Base-by-base conservation (phyloP, 2,888 invertebrate species). In the Drosophila suboccidentalis region DNA sequence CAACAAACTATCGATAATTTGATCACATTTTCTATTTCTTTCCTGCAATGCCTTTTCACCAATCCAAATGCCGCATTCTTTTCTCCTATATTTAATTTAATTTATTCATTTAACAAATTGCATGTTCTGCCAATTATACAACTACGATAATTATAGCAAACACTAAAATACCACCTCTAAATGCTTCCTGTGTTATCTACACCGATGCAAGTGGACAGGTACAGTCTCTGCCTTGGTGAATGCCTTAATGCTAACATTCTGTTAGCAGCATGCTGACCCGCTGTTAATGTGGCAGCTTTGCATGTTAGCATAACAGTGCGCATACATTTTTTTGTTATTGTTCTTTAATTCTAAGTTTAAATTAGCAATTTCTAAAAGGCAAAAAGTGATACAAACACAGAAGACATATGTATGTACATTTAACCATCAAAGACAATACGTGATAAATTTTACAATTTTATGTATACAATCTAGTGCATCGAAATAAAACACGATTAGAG, bases 201-300 rank as follows among this genome's bases (percentile, higher is more conserved):
- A 97, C 97, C 95, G 97, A 97, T 95, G 96, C 96, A 94, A 96
- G 96, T 95, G 97, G 97, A 96, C 97, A 97, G 97, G 97, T 97
- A 84, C 71, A 68, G 70, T 74, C 77, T 73, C 71, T 44, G 80
- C 43, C 63, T 49, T 64, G 81, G 44, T 50, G 43, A 62, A 39
- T 39, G 44, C 26, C 5, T 50, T 41, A 13, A 43, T 5, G 49
- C 32, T 76, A 80, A 53, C 54, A 65, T 29, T 39, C 49, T 66
- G 63, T 67, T 81, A 67, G 47, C 65, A 13, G 71, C 66, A 75
- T 81, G 71, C 46, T 66, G 19, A 32, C 43, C 22, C 34, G 60
- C 69, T 73, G 59, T 58, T 66, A 55, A 55, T 10, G 15, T 32
- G 22, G 51, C 44, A 63, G 54, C 64, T 65, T 60, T 67, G 70